Base-by-base conservation (phyloP, 2,888 invertebrate species). In the Dynastes tityus region DNA sequence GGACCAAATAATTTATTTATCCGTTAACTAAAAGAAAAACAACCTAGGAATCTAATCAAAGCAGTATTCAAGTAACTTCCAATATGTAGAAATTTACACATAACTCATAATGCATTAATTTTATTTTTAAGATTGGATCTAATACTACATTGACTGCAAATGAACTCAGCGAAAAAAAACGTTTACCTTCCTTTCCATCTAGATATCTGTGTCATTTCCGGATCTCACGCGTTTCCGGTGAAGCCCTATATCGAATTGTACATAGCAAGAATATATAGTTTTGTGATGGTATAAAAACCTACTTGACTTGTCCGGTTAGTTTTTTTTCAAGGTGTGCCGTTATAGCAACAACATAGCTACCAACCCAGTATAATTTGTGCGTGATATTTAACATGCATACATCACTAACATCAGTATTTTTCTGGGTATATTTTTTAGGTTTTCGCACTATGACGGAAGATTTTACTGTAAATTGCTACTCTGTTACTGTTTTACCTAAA, bases 191-290 rank as follows among this genome's bases (percentile, higher is more conserved):
- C 71, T 49, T 9, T 55, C 53, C 71, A 16, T 71, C 55, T 55
- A 71, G 55, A 55, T 71, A 71, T 76, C 64, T 76, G 53, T 65
- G 76, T 63, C 76, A 76, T 76, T 76, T 76, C 76, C 76, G 76
- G 76, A 76, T 76, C 76, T 53, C 51, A 32, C 76, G n/a, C 65
- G 76, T 65, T 67, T 76, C 65, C 76, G 65, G 64, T 63, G 65
- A 49, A 37, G 49, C 22, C 5, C 55, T 55, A 27, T 29, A 53
- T 37, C 65, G 71, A 71, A 55, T 53, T 53, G 70, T 70, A 13
- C 27, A 29, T 68, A 29, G 27, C 16, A 27, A 29, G 27, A 61
- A 61, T 22, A 63, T 2, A 11, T 63, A 45, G 45, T 45, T 9
- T 45, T 45, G 45, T 11, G 45, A 8, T 45, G 45, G 32, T 13